Evolutionary conservation across 2,797 vertebrate genomes (phyloP), one percentile per base, ranked within the genome.

Genomic region (Nannoperca obscura): DNA sequence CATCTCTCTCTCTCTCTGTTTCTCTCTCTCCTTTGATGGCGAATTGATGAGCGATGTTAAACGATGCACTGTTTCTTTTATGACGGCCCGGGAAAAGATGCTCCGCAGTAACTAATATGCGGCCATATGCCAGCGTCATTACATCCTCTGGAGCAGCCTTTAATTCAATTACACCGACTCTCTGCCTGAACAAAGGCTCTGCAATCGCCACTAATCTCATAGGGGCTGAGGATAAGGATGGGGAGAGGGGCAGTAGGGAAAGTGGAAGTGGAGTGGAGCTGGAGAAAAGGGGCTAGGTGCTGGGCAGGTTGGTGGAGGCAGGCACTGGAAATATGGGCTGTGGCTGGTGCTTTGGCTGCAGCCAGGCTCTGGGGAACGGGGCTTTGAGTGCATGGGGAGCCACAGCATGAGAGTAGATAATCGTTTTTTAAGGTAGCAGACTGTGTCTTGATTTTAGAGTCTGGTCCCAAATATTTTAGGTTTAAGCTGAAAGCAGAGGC

Each of bases 161-260:
- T 92, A 92, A 94, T 93, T 93, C 74, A 92, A 92, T 94, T 90
- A 93, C 82, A 74, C 42, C 22, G 72, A 76, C 78, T 86, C 85
- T 86, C 82, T 71, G 80, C 55, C 88, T 71, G 88, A 94, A 93
- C 92, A 94, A 93, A 94, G 90, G 88, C 89, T 88, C 55, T 3
- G 71, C 82, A 78, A 89, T 89, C 76, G 17, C 81, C 82, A 50
- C 86, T 89, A 86, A 88, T 89, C 88, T 89, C 86, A 87, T 61
- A 78, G 71, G 71, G 80, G 70, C n/a, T 2, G 30, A 50, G 72
- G 72, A 52, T 44, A 36, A 30, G 66, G 71, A 76, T 4, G 36
- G 38, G 54, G 72, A 49, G 30, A 55, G 62, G 42, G 52, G 24
- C 59, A 44, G 44, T 22, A 36, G 52, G 30, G 40, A 36, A 64